Conservation (phyloP, 2,888 invertebrate genomes). For the Hemicrepidius hirtus region DNA sequence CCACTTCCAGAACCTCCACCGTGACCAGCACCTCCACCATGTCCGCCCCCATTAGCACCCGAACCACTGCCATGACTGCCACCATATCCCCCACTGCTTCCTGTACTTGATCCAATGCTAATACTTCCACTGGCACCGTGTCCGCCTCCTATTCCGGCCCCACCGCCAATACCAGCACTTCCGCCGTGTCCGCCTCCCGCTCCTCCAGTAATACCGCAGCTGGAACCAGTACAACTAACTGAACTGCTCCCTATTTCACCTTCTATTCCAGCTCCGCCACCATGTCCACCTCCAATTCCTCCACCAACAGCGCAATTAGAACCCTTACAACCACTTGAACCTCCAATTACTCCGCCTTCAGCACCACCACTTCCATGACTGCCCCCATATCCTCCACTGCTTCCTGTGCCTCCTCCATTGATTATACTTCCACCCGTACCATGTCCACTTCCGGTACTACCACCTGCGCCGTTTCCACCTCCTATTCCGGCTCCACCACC, state of each 20-base stretch:
- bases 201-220: not conserved
- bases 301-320: conserved; percentile 46
- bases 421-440: no score
- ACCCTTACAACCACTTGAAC: conserved; percentile 35
- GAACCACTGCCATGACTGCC: conserved; percentile 10
- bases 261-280: conserved; percentile 33
- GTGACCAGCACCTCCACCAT: no score
- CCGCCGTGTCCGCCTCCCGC: not conserved
- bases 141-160: conserved; percentile 17
- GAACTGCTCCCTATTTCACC: not conserved
- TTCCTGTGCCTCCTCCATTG: not conserved
- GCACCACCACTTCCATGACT: conserved; percentile 36
- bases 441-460: no score
- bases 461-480: not conserved
- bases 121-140: no score
- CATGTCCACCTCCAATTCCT: conserved; percentile 38
- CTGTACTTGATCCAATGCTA: no score
- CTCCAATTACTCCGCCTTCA: no score
- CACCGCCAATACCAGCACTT: not conserved
- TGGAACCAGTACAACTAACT: not conserved
- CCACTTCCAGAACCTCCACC: no score
- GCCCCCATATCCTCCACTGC: not conserved
- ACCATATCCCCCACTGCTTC: not conserved
- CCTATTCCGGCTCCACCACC: conserved; percentile 1
- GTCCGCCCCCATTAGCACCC: not conserved